Conservation (phyloP, 35 echinoderm and acorn worm genomes). For the Apostichopus californicus region DNA sequence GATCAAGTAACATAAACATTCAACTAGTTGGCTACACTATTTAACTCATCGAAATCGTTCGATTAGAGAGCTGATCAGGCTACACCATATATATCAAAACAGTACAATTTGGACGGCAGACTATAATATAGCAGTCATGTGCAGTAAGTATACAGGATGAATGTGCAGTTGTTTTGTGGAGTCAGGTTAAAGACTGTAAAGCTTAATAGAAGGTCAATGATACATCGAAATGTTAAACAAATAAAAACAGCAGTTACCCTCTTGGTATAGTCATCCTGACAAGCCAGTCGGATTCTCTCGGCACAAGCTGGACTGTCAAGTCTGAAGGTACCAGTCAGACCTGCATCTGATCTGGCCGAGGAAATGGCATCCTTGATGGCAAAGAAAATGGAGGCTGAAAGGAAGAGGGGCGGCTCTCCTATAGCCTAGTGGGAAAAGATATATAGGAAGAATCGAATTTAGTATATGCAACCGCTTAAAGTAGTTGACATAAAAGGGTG, state of each 20-base stretch:
- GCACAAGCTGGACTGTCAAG: constrained; percentile 79
- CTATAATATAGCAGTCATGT: background rate
- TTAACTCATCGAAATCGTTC: too few species aligned
- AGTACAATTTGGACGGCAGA: background rate
- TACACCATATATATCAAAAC: too few species aligned
- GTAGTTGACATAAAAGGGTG: too few species aligned
- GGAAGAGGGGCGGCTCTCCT: constrained; percentile 84
- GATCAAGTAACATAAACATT: too few species aligned
- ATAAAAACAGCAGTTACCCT: constrained; percentile 38
- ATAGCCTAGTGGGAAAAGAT: constrained; percentile 54
- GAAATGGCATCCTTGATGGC: constrained; percentile 92
- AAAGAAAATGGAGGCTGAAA: constrained; percentile 83
- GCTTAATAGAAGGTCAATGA: background rate
- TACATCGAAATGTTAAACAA: background rate
- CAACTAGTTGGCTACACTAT: too few species aligned
- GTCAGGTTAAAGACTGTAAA: background rate
- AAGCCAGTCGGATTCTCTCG: constrained; percentile 81
- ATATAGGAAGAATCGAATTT: too few species aligned
- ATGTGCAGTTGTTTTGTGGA: background rate
- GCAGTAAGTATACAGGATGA: background rate
- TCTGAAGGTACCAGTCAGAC: constrained; percentile 58
- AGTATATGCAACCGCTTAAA: too few species aligned
- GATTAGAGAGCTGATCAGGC: too few species aligned
- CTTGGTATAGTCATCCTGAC: constrained; percentile 75
- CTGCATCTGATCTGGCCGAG: constrained; percentile 78